Base-by-base conservation (phyloP, 2,888 invertebrate genomes). In the Acanthosepion lycidas region DNA sequence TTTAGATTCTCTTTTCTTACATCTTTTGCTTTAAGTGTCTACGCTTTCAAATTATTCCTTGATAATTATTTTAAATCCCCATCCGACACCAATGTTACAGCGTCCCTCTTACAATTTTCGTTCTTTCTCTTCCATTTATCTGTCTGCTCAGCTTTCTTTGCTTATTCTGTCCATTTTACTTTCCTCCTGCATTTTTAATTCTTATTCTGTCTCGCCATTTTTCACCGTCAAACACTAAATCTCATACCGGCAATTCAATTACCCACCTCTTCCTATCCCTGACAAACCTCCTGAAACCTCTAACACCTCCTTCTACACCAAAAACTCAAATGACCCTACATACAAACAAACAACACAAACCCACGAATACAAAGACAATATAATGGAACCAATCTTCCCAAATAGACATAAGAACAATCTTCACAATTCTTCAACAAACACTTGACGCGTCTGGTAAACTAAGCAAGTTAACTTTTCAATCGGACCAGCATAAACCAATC, bases 391-490 rank as follows among this genome's bases (percentile, higher is more conserved):
- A 78, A 78, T 78, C 9, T 78, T 78, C 78, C 15, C n/a, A 23
- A 59, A 59, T 59, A 59, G 23, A 23, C 59, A 59, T 59, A 20
- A 33, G 33, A 33, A 78, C 12, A 78, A n/a, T n/a, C 78, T 78
- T 78, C 78, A n/a, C 78, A 78, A 78, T 9, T 78, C n/a, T 78
- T 15, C 78, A 33, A 78, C 33, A n/a, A 78, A 15, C 78, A 78
- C 78, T 78, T 78, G 78, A 78, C 78, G 78, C 78, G 78, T 78
- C 78, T 78, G 28, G 78, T 26, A 78, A 78, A 78, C 33, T 78
- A 78, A 78, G 78, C 78, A n/a, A 78, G 78, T 78, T 78, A 78
- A 12, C 78, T 78, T 78, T 78, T 78, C 78, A 78, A 78, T 78
- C n/a, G 78, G 33, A 78, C 78, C 33, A 12, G 33, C 33, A 78